Evolutionary conservation across 2,888 invertebrate genomes (phyloP).

Genomic region (Galerucella calmariensis): DNA sequence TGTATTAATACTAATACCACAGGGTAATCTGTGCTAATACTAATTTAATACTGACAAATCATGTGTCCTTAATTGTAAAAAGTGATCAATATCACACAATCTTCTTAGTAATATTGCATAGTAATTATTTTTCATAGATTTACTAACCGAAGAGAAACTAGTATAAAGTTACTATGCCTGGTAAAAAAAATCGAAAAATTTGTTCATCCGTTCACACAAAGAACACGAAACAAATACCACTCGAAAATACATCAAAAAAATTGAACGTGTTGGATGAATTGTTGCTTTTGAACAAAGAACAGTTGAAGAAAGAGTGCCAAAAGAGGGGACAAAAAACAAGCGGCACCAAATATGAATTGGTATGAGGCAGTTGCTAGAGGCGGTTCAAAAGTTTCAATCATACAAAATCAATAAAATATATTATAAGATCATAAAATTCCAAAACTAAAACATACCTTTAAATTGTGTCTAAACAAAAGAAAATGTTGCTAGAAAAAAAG

Average conservation of each 20-base stretch:
- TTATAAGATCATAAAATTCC: not conserved
- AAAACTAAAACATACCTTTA: too few species aligned
- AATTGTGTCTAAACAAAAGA: too few species aligned
- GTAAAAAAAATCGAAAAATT: constrained; percentile 36
- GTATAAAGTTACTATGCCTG: constrained; percentile 28
- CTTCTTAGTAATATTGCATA: not conserved
- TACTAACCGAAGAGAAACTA: constrained; percentile 15
- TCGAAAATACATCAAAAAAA: constrained; percentile 38
- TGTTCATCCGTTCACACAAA: not conserved
- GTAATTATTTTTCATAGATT: constrained; percentile 20
- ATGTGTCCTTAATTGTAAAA: not conserved
- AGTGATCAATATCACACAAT: not conserved
- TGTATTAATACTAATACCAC: not conserved
- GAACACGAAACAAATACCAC: constrained; percentile 20
- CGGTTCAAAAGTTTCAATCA: constrained; percentile 15
- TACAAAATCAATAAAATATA: not conserved
- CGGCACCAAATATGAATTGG: constrained; percentile 79
- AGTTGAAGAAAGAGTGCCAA: constrained; percentile 75
- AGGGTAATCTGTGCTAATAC: too few species aligned
- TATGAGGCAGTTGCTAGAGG: constrained; percentile 60
- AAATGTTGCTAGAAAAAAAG: too few species aligned
- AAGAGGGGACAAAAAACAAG: constrained; percentile 76
- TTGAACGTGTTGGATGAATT: constrained; percentile 61
- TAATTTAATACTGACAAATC: not conserved
- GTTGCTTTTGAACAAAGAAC: constrained; percentile 75